Evolutionary conservation across 2,888 invertebrate species (phyloP).

Genomic region (Nemapogon koenigi): DNA sequence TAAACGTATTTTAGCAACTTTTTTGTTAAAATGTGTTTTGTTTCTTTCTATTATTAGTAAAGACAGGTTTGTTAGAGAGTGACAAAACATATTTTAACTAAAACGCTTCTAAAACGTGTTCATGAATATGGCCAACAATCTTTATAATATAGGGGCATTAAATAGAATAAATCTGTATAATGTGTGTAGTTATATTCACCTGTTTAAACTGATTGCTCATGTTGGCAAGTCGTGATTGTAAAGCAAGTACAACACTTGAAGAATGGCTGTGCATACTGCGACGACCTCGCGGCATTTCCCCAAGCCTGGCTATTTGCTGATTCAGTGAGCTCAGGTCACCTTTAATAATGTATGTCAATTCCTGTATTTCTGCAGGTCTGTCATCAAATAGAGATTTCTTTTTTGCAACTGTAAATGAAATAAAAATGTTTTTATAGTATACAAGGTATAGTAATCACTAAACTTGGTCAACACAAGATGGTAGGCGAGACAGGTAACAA

Average conservation of each 20-base stretch:
- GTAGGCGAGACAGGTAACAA: no score
- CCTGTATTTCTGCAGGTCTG: constrained; percentile 94
- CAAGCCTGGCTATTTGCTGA: constrained; percentile 93
- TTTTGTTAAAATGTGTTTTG: no score
- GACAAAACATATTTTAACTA: background rate
- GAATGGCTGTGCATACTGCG: constrained; percentile 90
- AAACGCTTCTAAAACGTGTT: background rate
- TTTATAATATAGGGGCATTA: background rate
- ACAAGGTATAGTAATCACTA: no score
- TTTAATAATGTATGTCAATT: constrained; percentile 96
- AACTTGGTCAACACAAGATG: no score
- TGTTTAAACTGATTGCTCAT: constrained; percentile 98
- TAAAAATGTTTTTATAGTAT: no score
- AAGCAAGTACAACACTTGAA: constrained; percentile 88
- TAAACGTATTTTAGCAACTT: no score
- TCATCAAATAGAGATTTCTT: constrained; percentile 97
- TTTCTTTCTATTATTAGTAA: no score
- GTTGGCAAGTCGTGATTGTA: constrained; percentile 92
- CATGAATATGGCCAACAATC: background rate
- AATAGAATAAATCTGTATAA: no score
- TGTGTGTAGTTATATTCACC: no score
- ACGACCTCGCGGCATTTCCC: constrained; percentile 81
- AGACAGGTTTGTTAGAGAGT: no score
- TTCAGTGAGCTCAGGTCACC: constrained; percentile 94
- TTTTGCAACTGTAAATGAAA: constrained; percentile 84